Evolutionary conservation across 2,797 vertebrate genomes (phyloP), one percentile per base, ranked within the genome.

Genomic region (Philypnodon macrostomus): DNA sequence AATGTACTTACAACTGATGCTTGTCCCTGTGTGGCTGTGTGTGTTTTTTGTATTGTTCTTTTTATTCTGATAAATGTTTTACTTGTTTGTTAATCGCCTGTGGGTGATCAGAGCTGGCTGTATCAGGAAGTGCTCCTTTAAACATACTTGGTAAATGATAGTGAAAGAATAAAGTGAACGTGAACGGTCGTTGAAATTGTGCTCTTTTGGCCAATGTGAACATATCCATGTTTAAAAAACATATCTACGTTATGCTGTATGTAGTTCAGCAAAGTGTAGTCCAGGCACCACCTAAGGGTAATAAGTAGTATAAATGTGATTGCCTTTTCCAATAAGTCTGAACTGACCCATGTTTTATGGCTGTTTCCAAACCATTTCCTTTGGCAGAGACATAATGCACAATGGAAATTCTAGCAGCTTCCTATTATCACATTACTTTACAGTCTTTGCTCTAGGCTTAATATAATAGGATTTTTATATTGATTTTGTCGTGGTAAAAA

Each of bases 141-240:
- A 49, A 51, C 74, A 44, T 56, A 71, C 77, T 66, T 75, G 75
- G 61, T 71, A 77, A n/a, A 81, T 49, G 62, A 59, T 84, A 83
- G 74, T 41, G 37, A 73, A 84, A 80, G 58, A 88, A 88, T 88
- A 88, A 88, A 88, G 24, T 83, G 62, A 70, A 62, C 74, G 47
- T 84, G 79, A 79, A 65, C 80, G 72, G 29, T 78, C 74, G 79
- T 72, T 72, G 41, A 56, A 17, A 31, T 45, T 37, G 2, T 44
- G 17, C 7, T 36, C 21, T 44, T 32, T 60, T 33, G 11, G 19
- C 48, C 21, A 40, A 5, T 29, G 27, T 33, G 32, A 33, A 14
- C 32, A 15, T 29, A 29, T 10, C 9, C 8, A 29, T 29, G 9
- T 27, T 6, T 27, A 5, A 27, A 27, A 27, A 27, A 7, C 2